Base-by-base conservation (phyloP, 2,888 invertebrate genomes). In the Caradrina clavipalpis region DNA sequence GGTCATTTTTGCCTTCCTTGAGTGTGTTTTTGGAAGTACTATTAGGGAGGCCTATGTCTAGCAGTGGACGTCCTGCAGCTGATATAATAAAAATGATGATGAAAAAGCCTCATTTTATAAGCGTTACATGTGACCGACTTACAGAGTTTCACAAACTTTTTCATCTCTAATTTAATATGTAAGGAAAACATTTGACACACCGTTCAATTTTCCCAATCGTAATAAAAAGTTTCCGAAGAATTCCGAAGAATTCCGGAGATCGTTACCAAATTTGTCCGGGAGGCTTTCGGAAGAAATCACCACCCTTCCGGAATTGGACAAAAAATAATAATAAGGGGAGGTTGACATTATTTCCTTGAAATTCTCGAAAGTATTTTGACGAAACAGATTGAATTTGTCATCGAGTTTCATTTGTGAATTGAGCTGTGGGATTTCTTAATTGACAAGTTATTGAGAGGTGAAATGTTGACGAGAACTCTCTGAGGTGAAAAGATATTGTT, bases 311-410 rank as follows among this genome's bases (percentile, higher is more conserved):
- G n/a, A 39, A 56, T 50, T 35, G 64, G 31, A 22, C 73, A 26
- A 50, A 19, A 1, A 49, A n/a, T 8, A 39, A 58, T 56, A 53
- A 74, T 35, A 49, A 74, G 6, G 5, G 7, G 19, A 49, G 39
- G 3, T 35, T 58, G 53, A 74, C 17, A 35, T 19, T 49, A 72
- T 50, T 74, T 49, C 39, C 31, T 15, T 55, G n/a, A 51, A 61
- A 39, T 17, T 65, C 35, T 57, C n/a, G 21, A 39, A 57, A 72
- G 56, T 49, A 49, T 49, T 54, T 66, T 53, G 26, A 3, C 15
- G 15, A 1, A 45, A 70, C 21, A 35, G 5, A 56, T 50, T 72
- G 17, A 73, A 63, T 63, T 73, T 63, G 55, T 56, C 73, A 70
- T 50, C 17, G 42, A 55, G 4, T 55, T 55, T 65, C 5, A 58